Base-by-base conservation (phyloP, 2,888 invertebrate genomes). In the Opisthograptis luteolata region DNA sequence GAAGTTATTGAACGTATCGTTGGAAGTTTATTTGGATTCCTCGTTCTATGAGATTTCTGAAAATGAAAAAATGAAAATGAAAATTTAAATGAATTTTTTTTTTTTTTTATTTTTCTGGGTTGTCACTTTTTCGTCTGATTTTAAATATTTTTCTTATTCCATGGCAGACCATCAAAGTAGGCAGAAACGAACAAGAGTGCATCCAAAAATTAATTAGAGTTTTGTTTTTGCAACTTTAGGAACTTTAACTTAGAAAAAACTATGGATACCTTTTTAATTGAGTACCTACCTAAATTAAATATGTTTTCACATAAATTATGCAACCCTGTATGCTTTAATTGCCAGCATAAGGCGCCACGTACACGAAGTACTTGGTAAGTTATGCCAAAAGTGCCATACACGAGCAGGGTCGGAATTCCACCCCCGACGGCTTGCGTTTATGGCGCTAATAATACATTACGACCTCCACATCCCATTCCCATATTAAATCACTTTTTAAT, bases 111-210 rank as follows among this genome's bases (percentile, higher is more conserved):
- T n/a, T n/a, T n/a, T n/a, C 28, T 30, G 32, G 25, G 37, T 44
- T 68, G 64, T 69, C 68, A 68, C 62, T 65, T 58, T 69, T 62
- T 58, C 69, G 49, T 61, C 64, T 64, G 66, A n/a, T n/a, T n/a
- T n/a, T n/a, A n/a, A n/a, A n/a, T n/a, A n/a, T n/a, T n/a, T n/a
- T n/a, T n/a, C n/a, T n/a, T n/a, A n/a, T n/a, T n/a, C n/a, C n/a
- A n/a, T n/a, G n/a, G n/a, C n/a, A n/a, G n/a, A n/a, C n/a, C n/a
- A n/a, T n/a, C n/a, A n/a, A n/a, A n/a, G n/a, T n/a, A n/a, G n/a
- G n/a, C n/a, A n/a, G n/a, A n/a, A n/a, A n/a, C n/a, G n/a, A n/a
- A n/a, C n/a, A n/a, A n/a, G n/a, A n/a, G n/a, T n/a, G n/a, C n/a
- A n/a, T n/a, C n/a, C n/a, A n/a, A n/a, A n/a, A n/a, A n/a, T n/a